Base-by-base conservation (phyloP, 2,888 invertebrate genomes). In the Cantharis flavilabris region DNA sequence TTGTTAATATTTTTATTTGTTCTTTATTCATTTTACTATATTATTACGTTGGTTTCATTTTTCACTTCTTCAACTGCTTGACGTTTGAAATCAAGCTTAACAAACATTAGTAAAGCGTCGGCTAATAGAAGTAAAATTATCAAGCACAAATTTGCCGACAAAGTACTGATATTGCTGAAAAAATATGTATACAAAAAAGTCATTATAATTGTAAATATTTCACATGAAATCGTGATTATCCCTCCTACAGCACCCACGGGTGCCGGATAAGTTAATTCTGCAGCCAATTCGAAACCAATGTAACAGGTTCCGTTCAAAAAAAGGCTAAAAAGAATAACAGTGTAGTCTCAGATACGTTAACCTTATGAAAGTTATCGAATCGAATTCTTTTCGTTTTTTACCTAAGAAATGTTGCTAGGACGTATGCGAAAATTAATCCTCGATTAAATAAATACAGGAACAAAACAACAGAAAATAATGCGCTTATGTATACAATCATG, bases 241-340 rank as follows among this genome's bases (percentile, higher is more conserved):
- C 98, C 98, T 5, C 97, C 95, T 0, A 97, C 96, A 0, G 97
- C 97, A 10, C 97, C 97, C 89, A 98, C 98, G 0, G 98, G 96
- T 86, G 97, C 96, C 0, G 98, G 98, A 86, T 96, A 98, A 0
- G 98, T 98, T 28, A 98, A 90, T 89, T 98, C 98, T 0, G 98
- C 96, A 1, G 97, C 97, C 85, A 97, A 97, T 88, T 98, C 98
- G 88, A 98, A 98, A 2, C 98, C 98, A 26, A 98, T 95, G 0
- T 98, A 97, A 73, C 98, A 88, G 86, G 97, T 98, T 20, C 98
- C 98, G 16, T 97, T 97, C 96, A 98, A 96, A 89, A 98, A 98
- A 89, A 98, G 98, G 78, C 98, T 97, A 88, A 10, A 90, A 89
- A 78, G 65, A 18, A 18, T 2, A 18, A 18, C 18, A 18, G 3